These are phyloP conservation scores for Saccopteryx leptura DNA, from an alignment of 2,113 vertebrate genomes.

Conservation along the genomic window DNA sequence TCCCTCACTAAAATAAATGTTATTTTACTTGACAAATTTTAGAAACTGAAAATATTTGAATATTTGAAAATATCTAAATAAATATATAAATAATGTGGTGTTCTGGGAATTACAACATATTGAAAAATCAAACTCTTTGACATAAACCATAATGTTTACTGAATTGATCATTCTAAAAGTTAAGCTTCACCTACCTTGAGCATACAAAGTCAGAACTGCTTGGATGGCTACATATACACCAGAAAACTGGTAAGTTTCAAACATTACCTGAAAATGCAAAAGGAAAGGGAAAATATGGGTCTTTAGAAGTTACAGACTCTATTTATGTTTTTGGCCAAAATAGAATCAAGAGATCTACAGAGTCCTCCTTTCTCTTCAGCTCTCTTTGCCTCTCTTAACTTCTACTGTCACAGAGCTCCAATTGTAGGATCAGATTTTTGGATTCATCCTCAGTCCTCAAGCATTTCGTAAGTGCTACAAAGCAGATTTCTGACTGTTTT, in stretches of 20 bases:
- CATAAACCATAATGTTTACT: slow-evolving; percentile 11
- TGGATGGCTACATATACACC: slow-evolving; percentile 99
- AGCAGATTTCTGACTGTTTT: slow-evolving; percentile 35
- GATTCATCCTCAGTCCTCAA: neutral
- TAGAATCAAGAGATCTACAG: neutral
- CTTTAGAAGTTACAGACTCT: slow-evolving; percentile 29
- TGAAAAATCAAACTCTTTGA: slow-evolving; percentile 26
- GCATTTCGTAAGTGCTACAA: slow-evolving; percentile 37
- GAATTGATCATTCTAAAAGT: slow-evolving; percentile 36
- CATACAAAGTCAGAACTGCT: slow-evolving; percentile 98
- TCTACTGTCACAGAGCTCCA: neutral
- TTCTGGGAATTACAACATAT: slow-evolving; percentile 45
- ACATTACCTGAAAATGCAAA: slow-evolving; percentile 94
- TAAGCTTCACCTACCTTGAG: slow-evolving; percentile 94
- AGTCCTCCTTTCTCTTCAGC: neutral
- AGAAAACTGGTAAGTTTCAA: slow-evolving; percentile 98
- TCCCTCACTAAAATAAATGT: no score
- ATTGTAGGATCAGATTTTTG: neutral
- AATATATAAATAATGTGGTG: neutral
- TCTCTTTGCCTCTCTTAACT: neutral
- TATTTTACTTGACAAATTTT: slow-evolving; percentile 8
- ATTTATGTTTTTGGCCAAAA: slow-evolving; percentile 3
- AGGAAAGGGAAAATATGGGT: neutral
- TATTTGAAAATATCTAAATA: slow-evolving; percentile 47
- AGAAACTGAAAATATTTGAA: slow-evolving; percentile 48